Conservation (phyloP, 1,140 invertebrate genomes). For the Drosophila sucinea region DNA sequence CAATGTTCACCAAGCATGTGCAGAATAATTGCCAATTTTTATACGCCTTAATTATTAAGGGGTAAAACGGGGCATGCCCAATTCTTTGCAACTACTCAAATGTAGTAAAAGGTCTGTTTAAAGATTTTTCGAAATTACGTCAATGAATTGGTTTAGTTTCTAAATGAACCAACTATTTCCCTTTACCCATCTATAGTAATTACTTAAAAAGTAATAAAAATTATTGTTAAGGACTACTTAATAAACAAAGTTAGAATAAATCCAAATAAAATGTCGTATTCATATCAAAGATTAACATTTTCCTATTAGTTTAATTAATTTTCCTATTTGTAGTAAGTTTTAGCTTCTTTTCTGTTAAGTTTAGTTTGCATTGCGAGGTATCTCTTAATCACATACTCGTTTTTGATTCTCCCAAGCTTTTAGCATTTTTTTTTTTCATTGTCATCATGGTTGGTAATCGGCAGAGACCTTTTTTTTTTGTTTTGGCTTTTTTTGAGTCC, state of each 20-base stretch:
- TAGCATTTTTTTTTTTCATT: slow-evolving; percentile 41
- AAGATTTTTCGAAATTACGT: too few relatives aligned
- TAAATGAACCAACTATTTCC: too few relatives aligned
- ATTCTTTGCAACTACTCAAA: neutral
- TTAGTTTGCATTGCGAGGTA: neutral
- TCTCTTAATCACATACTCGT: neutral
- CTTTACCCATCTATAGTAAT: too few relatives aligned
- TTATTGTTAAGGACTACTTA: too few relatives aligned
- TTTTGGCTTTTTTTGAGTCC: slow-evolving; percentile 20
- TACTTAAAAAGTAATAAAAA: too few relatives aligned
- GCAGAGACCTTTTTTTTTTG: slow-evolving; percentile 21
- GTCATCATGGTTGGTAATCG: slow-evolving; percentile 59
- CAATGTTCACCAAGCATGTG: slow-evolving; percentile 34
- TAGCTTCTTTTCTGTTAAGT: neutral
- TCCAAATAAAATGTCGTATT: too few relatives aligned
- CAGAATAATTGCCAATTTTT: slow-evolving; percentile 51
- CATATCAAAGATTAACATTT: too few relatives aligned
- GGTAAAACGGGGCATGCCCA: neutral
- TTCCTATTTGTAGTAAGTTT: too few relatives aligned
- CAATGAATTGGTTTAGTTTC: too few relatives aligned
- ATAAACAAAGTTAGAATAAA: too few relatives aligned
- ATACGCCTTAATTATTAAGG: neutral
- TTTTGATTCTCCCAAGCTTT: neutral
- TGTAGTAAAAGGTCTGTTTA: too few relatives aligned
- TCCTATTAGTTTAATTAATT: too few relatives aligned